These are phyloP conservation scores for Ruditapes philippinarum DNA, from an alignment of 1,140 invertebrate species.

Conservation along the genomic window DNA sequence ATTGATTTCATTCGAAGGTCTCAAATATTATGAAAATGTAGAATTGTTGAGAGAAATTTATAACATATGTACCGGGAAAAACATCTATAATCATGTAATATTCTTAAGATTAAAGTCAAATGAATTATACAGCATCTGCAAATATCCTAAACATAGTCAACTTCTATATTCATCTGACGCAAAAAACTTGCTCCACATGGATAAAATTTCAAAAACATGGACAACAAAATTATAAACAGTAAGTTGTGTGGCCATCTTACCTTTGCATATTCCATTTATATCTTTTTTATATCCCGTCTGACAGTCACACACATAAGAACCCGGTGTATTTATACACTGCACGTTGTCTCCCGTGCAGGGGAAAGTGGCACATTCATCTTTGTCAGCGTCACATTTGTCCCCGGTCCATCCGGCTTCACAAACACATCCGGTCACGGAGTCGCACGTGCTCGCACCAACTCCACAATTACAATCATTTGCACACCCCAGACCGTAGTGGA, in stretches of 20 bases:
- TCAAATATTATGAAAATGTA: too few species aligned
- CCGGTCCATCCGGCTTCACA: constrained; percentile 43
- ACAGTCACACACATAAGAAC: constrained; percentile 68
- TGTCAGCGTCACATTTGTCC: constrained; percentile 42
- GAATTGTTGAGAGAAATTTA: too few species aligned
- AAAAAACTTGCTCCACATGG: too few species aligned
- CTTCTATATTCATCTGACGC: too few species aligned
- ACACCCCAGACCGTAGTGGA: constrained; percentile 46
- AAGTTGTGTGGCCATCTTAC: neutral
- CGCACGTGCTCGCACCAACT: constrained; percentile 34
- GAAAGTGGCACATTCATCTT: constrained; percentile 31
- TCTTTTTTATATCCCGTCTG: constrained; percentile 55
- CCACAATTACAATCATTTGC: constrained; percentile 47
- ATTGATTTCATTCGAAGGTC: too few species aligned
- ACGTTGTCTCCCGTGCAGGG: constrained; percentile 38
- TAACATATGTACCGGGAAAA: too few species aligned
- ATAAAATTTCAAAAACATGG: too few species aligned
- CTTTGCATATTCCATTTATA: neutral
- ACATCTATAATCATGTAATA: too few species aligned
- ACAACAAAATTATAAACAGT: too few species aligned
- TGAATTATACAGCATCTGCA: too few species aligned
- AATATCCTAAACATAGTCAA: too few species aligned
- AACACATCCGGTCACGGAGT: constrained; percentile 49
- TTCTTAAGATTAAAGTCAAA: too few species aligned
- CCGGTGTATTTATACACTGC: constrained; percentile 68